Percentiles rank a stretch among this genome's conserved stretches.
phyloP scores from a whole-genome alignment of 2,797 vertebrate species.

The Cossypha polioptera region DNA sequence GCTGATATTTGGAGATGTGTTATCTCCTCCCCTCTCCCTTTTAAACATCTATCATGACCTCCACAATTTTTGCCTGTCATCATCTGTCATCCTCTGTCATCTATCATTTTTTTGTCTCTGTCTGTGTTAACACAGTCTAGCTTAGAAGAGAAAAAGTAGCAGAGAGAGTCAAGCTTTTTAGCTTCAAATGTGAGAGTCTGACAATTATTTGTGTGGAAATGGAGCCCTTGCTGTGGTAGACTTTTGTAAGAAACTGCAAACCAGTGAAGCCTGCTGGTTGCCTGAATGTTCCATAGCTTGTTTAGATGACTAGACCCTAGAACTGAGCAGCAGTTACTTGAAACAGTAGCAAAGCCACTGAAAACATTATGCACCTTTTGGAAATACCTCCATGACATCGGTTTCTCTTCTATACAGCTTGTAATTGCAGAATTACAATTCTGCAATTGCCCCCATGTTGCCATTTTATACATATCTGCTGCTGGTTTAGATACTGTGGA shows the following conservation, averaged over 20 bases:
- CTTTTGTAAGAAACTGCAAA: background rate
- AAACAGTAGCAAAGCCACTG: background rate
- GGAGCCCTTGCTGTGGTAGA: background rate
- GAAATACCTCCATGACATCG: accelerated
- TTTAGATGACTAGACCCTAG: background rate
- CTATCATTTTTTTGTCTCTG: background rate
- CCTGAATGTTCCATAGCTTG: background rate
- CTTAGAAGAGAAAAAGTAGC: background rate
- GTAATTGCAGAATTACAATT: background rate
- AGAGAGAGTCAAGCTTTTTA: background rate
- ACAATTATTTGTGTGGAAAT: background rate
- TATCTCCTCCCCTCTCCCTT: background rate
- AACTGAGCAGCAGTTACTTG: background rate
- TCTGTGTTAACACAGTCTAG: background rate
- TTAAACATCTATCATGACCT: background rate
- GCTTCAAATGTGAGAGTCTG: background rate
- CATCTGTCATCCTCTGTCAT: background rate
- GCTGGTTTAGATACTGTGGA: background rate
- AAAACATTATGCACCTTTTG: background rate
- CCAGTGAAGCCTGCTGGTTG: background rate
- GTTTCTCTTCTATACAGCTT: background rate
- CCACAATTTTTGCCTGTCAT: background rate
- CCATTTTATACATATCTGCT: background rate
- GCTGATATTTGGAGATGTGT: background rate
- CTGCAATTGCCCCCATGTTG: background rate